Evolutionary conservation across 53 echinoderm and acorn worm genomes (phyloP), one percentile per base, ranked within the genome.

Genomic region (Patiria pectinifera): DNA sequence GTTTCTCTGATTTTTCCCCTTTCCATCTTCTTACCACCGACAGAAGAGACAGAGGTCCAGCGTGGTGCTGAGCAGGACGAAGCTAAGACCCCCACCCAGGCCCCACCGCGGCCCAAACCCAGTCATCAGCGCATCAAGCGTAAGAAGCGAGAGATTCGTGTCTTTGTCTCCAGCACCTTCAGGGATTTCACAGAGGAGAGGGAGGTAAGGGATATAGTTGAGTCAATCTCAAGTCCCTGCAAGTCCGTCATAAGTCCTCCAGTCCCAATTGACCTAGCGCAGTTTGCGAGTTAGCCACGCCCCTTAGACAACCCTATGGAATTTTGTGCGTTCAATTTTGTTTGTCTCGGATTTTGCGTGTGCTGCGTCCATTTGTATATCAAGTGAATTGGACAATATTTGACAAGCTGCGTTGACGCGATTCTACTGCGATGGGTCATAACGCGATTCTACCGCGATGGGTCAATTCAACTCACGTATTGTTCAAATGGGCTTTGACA

Each of bases 111-210:
- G 35, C 0, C 62, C 44, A 59, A 16, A 16, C 59, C 43, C 63
- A 21, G 91, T 49, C 83, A 66, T 49, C 83, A 66, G 23, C 46
- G 15, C 26, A 89, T 75, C 59, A 87, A 46, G 19, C 86, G 61
- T 25, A 95, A 91, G 91, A 96, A 96, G 69, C 93, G 96, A 0
- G 97, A 97, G 87, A 92, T 97, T 48, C 94, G 97, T 19, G 78
- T 97, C 89, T 97, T 97, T 66, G 97, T 97, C 43, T 97, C 97
- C 18, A 97, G 97, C 70, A 97, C 97, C 4, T 96, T 97, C 89
- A 53, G 95, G 49, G 97, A 97, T 93, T 97, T 97, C 91, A 82
- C 89, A 3, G 95, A 96, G 74, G 97, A 97, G 84, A 88, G 97
- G 43, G 97, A 97, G 92, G 87, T 87, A 53, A 74, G 10, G 74